Base-by-base conservation (phyloP, 1,140 invertebrate species). In the Dufourea novaeangliae region DNA sequence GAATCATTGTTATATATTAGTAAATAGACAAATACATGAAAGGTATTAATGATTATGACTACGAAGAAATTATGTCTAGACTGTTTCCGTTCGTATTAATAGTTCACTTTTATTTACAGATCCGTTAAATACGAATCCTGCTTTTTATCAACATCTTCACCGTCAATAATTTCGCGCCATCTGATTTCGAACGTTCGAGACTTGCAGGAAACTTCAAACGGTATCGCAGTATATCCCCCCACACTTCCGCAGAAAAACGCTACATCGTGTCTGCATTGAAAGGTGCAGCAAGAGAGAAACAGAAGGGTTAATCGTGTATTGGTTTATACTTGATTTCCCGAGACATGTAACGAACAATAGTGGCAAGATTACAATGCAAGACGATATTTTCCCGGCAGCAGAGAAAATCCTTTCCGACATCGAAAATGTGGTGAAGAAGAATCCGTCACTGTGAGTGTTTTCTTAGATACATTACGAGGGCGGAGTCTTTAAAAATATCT, bases 331-430 rank as follows among this genome's bases (percentile, higher is more conserved):
- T 80, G 80, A 84, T 83, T 83, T 69, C 34, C 75, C 63, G 57
- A 83, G 82, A 88, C 79, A 88, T 87, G 88, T 87, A 80, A 85
- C 69, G 52, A 78, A 83, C 10, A 72, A 66, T 54, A 68, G 78
- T 54, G 78, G 37, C 68, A 39, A 46, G 63, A 46, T 59, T 89
- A 94, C 94, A 83, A 94, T 96, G 90, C 87, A 90, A 80, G 93
- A 93, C 62, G 91, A 93, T 82, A 85, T 85, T 39, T 94, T 93
- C 85, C 92, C 93, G 37, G 93, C 93, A 22, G 96, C 95, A 54
- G 96, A 97, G 90, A 96, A 96, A 93, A 97, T 97, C 81, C 93
- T 97, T 69, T 94, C 94, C 71, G 96, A 97, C 82, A 93, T 97
- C 52, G 94, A 96, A 86, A 94, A 94, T 80, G 94, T 96, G 79